These are phyloP conservation scores for Ramphastos sulfuratus DNA, from an alignment of 2,113 vertebrate genomes.

Conservation along the genomic window DNA sequence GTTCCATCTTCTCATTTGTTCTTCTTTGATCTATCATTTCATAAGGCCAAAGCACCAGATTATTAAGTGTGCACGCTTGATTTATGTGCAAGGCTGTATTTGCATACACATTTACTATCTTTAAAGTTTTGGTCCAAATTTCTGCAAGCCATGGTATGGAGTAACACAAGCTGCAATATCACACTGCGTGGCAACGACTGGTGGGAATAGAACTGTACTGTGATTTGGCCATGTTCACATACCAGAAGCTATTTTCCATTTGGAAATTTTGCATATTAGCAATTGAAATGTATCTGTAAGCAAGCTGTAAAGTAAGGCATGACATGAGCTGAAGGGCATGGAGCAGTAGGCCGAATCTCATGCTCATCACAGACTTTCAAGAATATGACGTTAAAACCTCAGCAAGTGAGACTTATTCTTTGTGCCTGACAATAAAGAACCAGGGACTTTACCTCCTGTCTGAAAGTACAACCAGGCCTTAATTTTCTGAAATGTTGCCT, in stretches of 20 bases:
- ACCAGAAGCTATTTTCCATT: constrained; percentile 66
- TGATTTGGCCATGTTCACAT: constrained; percentile 20
- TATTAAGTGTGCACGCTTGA: constrained; percentile 35
- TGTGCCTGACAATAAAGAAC: neutral
- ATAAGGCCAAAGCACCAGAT: constrained; percentile 28
- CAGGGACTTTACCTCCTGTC: neutral
- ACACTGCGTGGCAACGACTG: neutral
- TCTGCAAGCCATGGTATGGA: constrained; percentile 49
- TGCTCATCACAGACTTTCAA: neutral
- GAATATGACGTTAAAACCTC: neutral
- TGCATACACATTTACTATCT: constrained; percentile 60
- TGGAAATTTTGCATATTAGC: constrained; percentile 46
- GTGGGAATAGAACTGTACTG: constrained; percentile 49
- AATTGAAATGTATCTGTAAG: constrained; percentile 13
- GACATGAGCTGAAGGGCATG: neutral
- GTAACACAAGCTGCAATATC: constrained; percentile 23
- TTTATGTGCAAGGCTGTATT: constrained; percentile 48
- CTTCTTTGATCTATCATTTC: constrained; percentile 63
- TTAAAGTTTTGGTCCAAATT: constrained; percentile 53
- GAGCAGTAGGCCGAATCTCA: neutral
- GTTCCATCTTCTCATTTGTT: constrained; percentile 68
- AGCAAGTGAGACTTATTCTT: neutral
- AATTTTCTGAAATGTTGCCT: neutral
- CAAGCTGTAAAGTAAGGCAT: neutral
- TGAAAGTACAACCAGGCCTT: neutral